phyloP scores from a whole-genome alignment of 2,888 invertebrate genomes.

The Papilio elwesi region DNA sequence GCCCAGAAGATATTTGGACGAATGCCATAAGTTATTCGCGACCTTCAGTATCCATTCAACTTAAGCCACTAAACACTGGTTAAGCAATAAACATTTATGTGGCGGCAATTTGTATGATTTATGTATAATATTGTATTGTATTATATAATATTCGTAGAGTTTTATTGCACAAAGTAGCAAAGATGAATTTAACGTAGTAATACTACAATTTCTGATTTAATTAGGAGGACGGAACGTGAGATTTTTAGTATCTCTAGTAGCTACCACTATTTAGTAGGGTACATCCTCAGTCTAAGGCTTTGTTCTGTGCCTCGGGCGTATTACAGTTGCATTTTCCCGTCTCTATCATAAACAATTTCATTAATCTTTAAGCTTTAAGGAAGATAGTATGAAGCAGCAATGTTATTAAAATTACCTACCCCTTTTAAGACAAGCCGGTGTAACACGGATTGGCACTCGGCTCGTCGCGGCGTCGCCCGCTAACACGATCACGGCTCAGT shows the following conservation, averaged over 20 bases:
- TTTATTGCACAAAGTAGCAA: neutral
- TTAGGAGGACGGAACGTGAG: too few species aligned
- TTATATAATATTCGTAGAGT: neutral
- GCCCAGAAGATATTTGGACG: slow-evolving; percentile 11
- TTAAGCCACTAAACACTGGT: slow-evolving; percentile 15
- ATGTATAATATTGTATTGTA: too few species aligned
- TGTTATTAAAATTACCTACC: neutral
- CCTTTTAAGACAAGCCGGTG: slow-evolving; percentile 14
- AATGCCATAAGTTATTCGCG: slow-evolving; percentile 6
- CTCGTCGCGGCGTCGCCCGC: slow-evolving; percentile 8
- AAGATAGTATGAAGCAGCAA: slow-evolving; percentile 17
- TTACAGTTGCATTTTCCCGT: too few species aligned
- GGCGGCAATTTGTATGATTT: neutral
- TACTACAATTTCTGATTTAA: neutral
- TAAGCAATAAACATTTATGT: neutral
- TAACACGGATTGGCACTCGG: slow-evolving; percentile 32
- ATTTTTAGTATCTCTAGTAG: too few species aligned
- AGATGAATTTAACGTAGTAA: neutral
- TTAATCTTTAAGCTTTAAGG: neutral
- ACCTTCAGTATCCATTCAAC: slow-evolving; percentile 10
- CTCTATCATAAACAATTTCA: too few species aligned
- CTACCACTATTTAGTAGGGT: too few species aligned
- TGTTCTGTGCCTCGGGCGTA: too few species aligned
- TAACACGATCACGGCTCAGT: neutral
- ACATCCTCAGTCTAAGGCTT: too few species aligned